These are phyloP conservation scores for Podarcis raffonei DNA, from an alignment of 2,113 vertebrate species.

Conservation along the genomic window DNA sequence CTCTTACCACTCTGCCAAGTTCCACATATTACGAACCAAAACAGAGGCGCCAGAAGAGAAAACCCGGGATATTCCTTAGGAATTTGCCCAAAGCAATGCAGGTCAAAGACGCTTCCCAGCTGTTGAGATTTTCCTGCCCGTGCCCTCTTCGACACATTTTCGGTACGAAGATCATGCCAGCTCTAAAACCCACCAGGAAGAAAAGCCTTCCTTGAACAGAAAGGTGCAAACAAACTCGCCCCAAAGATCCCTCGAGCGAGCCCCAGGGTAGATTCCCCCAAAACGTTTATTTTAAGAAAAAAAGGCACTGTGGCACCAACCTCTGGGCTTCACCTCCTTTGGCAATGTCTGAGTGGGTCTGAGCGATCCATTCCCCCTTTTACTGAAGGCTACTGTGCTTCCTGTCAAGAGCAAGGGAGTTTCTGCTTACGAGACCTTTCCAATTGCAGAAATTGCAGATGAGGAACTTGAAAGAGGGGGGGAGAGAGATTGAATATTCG, in stretches of 20 bases:
- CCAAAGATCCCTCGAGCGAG: too few species aligned
- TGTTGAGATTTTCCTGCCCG: background rate
- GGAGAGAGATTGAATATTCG: background rate
- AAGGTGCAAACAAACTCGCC: background rate
- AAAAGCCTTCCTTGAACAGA: background rate
- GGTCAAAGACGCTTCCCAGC: background rate
- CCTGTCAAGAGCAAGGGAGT: background rate
- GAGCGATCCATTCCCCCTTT: background rate
- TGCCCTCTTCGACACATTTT: background rate
- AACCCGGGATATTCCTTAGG: background rate
- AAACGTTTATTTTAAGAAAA: background rate
- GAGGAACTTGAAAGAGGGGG: background rate
- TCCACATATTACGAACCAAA: background rate
- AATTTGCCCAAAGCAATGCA: background rate
- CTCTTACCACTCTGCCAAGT: background rate
- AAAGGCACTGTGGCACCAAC: background rate
- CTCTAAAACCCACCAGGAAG: background rate
- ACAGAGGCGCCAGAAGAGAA: background rate
- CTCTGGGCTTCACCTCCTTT: background rate
- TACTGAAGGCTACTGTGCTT: background rate
- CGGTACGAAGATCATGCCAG: background rate
- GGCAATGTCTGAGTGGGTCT: background rate
- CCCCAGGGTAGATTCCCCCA: fast-evolving
- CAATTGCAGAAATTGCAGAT: background rate
- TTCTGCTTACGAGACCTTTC: background rate